Evolutionary conservation across 1,140 invertebrate genomes (phyloP), one percentile per base, ranked within the genome.

Genomic region (Dendrolimus punctatus): DNA sequence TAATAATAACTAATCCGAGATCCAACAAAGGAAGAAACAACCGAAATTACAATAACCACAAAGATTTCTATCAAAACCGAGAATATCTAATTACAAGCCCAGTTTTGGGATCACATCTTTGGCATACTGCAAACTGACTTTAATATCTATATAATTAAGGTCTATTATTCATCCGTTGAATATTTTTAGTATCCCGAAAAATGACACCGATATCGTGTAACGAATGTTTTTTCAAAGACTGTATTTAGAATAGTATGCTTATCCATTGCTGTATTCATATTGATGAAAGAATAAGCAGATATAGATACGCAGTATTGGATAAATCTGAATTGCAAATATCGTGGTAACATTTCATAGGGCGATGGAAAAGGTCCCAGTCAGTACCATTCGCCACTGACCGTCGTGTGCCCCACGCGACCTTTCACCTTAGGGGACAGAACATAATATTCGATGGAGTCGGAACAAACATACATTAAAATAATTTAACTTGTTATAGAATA

Each of bases 351-450:
- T 23, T 51, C 41, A 48, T 44, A 44, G 44, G 41, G 7, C 36
- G 49, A 41, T 55, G 46, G 49, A 41, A 49, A 51, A 61, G 74
- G 76, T 73, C 66, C 75, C 70, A 68, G 51, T 68, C 64, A 53
- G 81, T 82, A 75, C 78, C 81, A 81, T 70, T 79, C 73, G 64
- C 68, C 64, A 71, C 67, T 85, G 80, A 83, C 81, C 81, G 79
- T 68, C 73, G 68, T 75, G 68, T 71, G 74, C 70, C 73, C 77
- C 70, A 67, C 62, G 66, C 73, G 78, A 81, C 78, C 79, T 85
- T 81, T 82, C 72, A 82, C 76, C 78, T 80, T 74, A 79, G 76
- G 77, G 78, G 73, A 73, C 64, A 44, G 55, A 55, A 76, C 62
- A 73, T 6, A 36, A 48, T 52, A 45, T 54, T n/a, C n/a, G 5